Percentiles rank a stretch among this genome's conserved stretches.
These are phyloP conservation scores for Pantherophis vulpinus DNA, from an alignment of 2,797 vertebrate genomes.

Conservation along the genomic window DNA sequence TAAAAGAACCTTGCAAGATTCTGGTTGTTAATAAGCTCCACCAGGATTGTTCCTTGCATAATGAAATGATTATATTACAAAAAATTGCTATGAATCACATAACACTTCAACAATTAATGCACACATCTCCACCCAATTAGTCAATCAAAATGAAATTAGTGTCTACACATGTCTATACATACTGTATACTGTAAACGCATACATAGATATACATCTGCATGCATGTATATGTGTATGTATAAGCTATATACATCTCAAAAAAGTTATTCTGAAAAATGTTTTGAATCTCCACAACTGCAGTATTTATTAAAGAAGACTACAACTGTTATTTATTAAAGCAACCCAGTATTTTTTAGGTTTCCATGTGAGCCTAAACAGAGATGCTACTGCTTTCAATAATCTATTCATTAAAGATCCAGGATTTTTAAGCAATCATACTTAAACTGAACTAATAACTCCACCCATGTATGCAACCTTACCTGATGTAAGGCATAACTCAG, in stretches of 20 bases:
- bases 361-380: neutral
- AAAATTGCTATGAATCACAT: neutral
- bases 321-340: neutral
- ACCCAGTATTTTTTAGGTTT: neutral
- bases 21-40: neutral
- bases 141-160: neutral
- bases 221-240: neutral
- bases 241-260: neutral
- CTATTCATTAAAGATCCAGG: neutral
- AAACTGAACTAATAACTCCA: neutral
- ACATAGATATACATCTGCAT: neutral
- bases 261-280: neutral
- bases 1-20: neutral
- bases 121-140: neutral
- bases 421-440: neutral
- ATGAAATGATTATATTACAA: neutral
- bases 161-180: neutral
- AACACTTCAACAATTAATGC: neutral
- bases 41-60: neutral
- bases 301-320: neutral
- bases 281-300: neutral
- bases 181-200: neutral
- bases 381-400: neutral
- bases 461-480: constrained; percentile 68
- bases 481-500: constrained; percentile 93